phyloP scores from a whole-genome alignment of 2,113 vertebrate species.

The Phrynocephalus versicolor region DNA sequence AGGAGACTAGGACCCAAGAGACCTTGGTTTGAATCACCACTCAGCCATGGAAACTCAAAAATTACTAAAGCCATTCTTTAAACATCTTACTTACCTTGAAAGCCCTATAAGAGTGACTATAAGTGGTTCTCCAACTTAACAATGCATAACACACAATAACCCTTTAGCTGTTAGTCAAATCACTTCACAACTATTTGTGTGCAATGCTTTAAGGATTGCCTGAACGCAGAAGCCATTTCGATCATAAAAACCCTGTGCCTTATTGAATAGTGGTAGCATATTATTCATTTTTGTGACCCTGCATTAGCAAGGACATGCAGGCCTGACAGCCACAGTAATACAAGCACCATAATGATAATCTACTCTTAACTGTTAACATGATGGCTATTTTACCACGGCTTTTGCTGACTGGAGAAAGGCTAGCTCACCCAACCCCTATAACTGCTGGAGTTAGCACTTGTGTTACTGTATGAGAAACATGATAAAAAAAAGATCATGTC shows the following conservation, averaged over 20 bases:
- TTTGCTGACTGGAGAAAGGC: slow-evolving; percentile 41
- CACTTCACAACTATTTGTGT: slow-evolving; percentile 65
- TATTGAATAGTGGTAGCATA: slow-evolving; percentile 65
- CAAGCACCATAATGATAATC: slow-evolving; percentile 70
- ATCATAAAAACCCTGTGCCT: slow-evolving; percentile 63
- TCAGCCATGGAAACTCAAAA: no score
- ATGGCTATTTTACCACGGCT: slow-evolving; percentile 57
- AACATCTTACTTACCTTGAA: no score
- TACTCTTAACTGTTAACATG: slow-evolving; percentile 66
- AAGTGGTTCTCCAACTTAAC: no score
- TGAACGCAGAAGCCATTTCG: slow-evolving; percentile 66
- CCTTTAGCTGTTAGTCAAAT: slow-evolving; percentile 46
- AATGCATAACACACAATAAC: no score
- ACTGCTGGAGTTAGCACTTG: slow-evolving; percentile 67
- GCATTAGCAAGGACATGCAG: slow-evolving; percentile 72
- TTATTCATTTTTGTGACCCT: slow-evolving; percentile 70
- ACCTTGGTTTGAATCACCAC: no score
- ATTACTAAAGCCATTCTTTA: no score
- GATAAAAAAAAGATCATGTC: slow-evolving; percentile 56
- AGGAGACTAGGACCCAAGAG: no score
- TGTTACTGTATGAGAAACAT: slow-evolving; percentile 61
- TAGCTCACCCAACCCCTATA: slow-evolving; percentile 49
- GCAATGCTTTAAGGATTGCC: slow-evolving; percentile 59
- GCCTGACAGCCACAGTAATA: slow-evolving; percentile 74
- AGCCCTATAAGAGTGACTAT: no score